Conservation (phyloP, 2,797 vertebrate species). For the Catostomus latipinnis region DNA sequence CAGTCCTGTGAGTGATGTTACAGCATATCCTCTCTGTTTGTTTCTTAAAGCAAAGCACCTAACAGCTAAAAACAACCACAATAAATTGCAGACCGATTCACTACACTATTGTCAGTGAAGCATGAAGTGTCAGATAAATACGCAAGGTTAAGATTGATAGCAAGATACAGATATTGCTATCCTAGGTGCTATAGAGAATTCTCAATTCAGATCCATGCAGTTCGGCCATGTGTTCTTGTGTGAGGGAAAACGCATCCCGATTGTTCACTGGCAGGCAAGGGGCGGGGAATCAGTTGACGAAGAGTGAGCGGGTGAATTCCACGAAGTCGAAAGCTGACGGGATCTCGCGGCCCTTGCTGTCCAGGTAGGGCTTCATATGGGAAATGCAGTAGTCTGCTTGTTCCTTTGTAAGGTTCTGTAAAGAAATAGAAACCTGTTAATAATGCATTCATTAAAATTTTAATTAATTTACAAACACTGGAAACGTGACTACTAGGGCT, state of each 20-base stretch:
- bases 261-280: conserved; percentile 74
- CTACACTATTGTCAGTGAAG: conserved; percentile 73
- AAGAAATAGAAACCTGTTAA: conserved; percentile 16
- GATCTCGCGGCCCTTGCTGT: conserved; percentile 94
- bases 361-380: conserved; percentile 98
- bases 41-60: conserved; percentile 81
- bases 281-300: conserved; percentile 88
- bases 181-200: conserved; percentile 67
- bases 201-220: conserved; percentile 77
- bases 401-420: conserved; percentile 95
- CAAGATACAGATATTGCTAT: conserved; percentile 62
- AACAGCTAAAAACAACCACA: conserved; percentile 80
- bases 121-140: conserved; percentile 68
- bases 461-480: too few relatives aligned
- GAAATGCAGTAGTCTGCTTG: conserved; percentile 99
- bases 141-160: conserved; percentile 62
- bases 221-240: conserved; percentile 67
- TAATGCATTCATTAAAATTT: too few relatives aligned
- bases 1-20: conserved; percentile 71
- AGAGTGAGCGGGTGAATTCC: conserved; percentile 98
- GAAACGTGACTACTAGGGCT: too few relatives aligned
- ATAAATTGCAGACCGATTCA: conserved; percentile 78
- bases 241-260: conserved; percentile 73
- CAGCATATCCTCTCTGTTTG: conserved; percentile 63
- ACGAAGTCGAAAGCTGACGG: conserved; percentile 95